Conservation (phyloP, 2,113 vertebrate species). For the Eudyptes chrysolophus region DNA sequence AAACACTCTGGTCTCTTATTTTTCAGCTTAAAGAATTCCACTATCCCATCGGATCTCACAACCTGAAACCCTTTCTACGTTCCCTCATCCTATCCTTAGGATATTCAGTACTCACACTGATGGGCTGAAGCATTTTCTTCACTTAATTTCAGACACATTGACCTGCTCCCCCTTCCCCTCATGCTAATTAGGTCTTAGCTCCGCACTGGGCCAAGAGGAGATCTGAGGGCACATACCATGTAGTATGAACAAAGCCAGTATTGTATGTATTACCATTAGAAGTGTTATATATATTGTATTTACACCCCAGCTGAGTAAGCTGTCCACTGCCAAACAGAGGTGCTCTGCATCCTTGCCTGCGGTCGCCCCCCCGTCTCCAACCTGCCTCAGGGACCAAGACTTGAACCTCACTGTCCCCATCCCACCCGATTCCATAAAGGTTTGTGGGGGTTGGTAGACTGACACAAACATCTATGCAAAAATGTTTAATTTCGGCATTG, state of each 20-base stretch:
- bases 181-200: background rate
- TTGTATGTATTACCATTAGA: background rate
- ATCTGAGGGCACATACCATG: background rate
- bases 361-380: background rate
- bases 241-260: background rate
- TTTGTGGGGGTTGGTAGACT: background rate
- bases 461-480: background rate
- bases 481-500: background rate
- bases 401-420: too few relatives aligned
- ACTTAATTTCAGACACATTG: background rate
- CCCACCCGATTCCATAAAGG: background rate
- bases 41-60: background rate
- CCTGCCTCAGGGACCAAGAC: too few relatives aligned
- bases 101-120: background rate
- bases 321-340: background rate
- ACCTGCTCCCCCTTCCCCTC: background rate
- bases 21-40: background rate
- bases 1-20: rapidly evolving
- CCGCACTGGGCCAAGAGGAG: background rate
- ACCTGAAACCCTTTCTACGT: rapidly evolving
- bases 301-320: background rate
- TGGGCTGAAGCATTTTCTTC: background rate
- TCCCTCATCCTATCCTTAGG: too few relatives aligned
- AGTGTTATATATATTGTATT: background rate
- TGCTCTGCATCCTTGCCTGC: background rate